Evolutionary conservation across 1,140 invertebrate species (phyloP), one percentile per base, ranked within the genome.

Genomic region (Drosophila leontia): DNA sequence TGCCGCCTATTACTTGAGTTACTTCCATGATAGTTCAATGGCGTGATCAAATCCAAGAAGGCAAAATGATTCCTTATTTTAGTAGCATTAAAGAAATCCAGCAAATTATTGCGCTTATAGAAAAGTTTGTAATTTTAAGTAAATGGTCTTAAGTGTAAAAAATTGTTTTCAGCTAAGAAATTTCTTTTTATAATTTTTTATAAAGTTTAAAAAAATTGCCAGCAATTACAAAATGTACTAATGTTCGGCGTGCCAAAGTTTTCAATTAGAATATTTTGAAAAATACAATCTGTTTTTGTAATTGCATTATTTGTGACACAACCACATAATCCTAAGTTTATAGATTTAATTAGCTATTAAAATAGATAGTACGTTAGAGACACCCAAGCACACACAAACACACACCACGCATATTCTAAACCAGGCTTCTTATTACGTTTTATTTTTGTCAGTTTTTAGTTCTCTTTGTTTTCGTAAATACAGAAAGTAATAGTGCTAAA

Each of bases 291-390:
- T 8, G 13, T 55, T 55, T 19, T 19, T 7, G 17, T 15, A 55
- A 37, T 35, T 35, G 32, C 34, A 23, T 35, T 15, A 9, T 37
- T 55, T 55, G 17, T 37, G 34, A 23, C 32, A 15, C n/a, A 17
- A 35, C 41, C 23, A 13, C 26, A 51, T 69, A 53, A 44, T n/a
- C 32, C 29, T 75, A 75, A 50, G 72, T 74, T 74, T 17, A 13
- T 76, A 44, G 35, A 78, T 56, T 74, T 78, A 82, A 69, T 80
- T 82, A 74, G 57, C 56, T 67, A 17, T 69, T 86, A 80, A 45
- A 68, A 26, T 3, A 7, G 19, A 60, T 51, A 44, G 53, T 44
- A 41, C 26, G 48, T 26, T 35, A 45, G 19, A n/a, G 29, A 41
- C 29, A 32, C 34, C 29, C 78, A 63, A 50, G 48, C 57, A 68